Conservation (phyloP, 2,113 vertebrate species). For the Nipponia nippon region DNA sequence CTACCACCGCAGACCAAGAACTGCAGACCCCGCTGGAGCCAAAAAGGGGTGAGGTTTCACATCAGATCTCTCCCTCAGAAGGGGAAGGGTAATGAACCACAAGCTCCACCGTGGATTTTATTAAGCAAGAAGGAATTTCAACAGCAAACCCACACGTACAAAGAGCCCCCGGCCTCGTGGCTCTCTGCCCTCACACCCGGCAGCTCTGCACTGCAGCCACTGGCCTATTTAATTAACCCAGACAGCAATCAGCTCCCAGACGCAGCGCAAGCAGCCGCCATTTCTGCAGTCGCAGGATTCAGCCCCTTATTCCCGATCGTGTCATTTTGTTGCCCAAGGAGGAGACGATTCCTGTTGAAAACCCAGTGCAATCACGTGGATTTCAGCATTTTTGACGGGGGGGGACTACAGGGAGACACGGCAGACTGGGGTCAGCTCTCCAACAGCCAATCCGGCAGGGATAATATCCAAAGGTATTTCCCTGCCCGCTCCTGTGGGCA, state of each 20-base stretch:
- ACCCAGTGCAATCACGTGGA: neutral
- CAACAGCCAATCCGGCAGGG: neutral
- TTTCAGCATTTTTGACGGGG: neutral
- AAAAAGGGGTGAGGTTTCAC: neutral
- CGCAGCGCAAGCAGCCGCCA: accelerated
- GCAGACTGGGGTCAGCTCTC: neutral
- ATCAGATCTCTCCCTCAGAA: neutral
- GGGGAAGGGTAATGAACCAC: neutral
- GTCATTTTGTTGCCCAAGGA: neutral
- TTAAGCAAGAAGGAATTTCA: neutral
- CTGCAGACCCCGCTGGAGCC: neutral
- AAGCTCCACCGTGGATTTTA: neutral
- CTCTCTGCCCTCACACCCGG: neutral
- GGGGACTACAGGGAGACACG: neutral
- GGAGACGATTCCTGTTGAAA: neutral
- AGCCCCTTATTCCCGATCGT: neutral
- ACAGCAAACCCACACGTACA: neutral
- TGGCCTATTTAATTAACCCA: neutral
- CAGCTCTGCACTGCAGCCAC: neutral
- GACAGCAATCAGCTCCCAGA: neutral
- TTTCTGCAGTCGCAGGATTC: neutral
- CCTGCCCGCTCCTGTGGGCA: neutral
- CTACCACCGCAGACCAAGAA: neutral
- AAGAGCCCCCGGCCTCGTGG: neutral
- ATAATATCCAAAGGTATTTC: neutral